Evolutionary conservation across 1,140 invertebrate species (phyloP).

Genomic region (Drosophila pseudoobscura): DNA sequence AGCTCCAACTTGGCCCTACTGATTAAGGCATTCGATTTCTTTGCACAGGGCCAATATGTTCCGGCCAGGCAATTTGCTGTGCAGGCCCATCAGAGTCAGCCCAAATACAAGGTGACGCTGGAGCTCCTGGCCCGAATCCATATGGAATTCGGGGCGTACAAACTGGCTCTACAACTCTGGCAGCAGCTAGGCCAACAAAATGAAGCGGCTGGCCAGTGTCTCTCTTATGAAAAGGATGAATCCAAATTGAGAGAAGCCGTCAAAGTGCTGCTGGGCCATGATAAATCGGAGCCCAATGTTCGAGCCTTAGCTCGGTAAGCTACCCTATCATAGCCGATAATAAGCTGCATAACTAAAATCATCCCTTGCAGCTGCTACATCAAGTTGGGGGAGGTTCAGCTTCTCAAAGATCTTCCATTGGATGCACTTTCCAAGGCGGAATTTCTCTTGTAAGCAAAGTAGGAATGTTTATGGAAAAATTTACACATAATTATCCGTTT

Average conservation of each 20-base stretch:
- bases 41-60: slow-evolving; percentile 84
- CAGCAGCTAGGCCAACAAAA: slow-evolving; percentile 39
- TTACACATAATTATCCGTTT: neutral
- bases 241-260: slow-evolving; percentile 45
- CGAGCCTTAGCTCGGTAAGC: slow-evolving; percentile 54
- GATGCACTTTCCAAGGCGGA: slow-evolving; percentile 52
- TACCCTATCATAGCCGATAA: too few relatives aligned
- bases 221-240: slow-evolving; percentile 53
- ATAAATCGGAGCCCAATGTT: slow-evolving; percentile 20
- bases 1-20: slow-evolving; percentile 86
- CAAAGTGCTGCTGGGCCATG: slow-evolving; percentile 14
- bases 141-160: slow-evolving; percentile 74
- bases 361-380: slow-evolving; percentile 54
- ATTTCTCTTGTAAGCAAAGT: slow-evolving; percentile 57
- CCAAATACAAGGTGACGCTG: slow-evolving; percentile 52
- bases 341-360: neutral
- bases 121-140: slow-evolving; percentile 67
- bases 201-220: slow-evolving; percentile 52
- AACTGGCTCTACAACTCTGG: slow-evolving; percentile 67
- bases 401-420: slow-evolving; percentile 46
- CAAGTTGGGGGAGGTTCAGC: slow-evolving; percentile 44
- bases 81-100: slow-evolving; percentile 61
- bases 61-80: slow-evolving; percentile 85
- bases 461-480: neutral
- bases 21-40: slow-evolving; percentile 86